These are phyloP conservation scores for Acanthosepion lycidas DNA, from an alignment of 2,888 invertebrate genomes.

Conservation along the genomic window DNA sequence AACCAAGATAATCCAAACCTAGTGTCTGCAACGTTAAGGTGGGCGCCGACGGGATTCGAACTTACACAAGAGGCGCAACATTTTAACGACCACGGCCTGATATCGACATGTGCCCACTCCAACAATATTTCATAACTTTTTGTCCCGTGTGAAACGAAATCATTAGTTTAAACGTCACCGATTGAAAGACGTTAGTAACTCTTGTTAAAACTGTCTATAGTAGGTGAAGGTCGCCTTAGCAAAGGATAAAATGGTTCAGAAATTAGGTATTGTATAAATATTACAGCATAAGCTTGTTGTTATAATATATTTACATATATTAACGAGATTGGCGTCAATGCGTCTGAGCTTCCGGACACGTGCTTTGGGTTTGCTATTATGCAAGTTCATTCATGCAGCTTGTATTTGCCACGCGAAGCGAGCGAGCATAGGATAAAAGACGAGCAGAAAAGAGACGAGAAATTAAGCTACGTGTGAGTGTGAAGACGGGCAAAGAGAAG, in stretches of 20 bases:
- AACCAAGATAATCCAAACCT: no score
- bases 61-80: no score
- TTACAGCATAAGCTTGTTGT: background rate
- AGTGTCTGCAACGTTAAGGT: no score
- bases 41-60: no score
- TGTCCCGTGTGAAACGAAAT: no score
- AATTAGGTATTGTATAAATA: background rate
- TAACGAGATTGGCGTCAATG: background rate
- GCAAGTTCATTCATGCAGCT: background rate
- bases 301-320: background rate
- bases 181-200: no score
- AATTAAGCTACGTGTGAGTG: background rate
- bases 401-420: background rate
- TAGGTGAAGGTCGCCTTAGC: background rate
- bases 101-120: no score
- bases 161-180: no score
- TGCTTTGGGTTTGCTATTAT: background rate
- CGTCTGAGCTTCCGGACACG: background rate
- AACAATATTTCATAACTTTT: no score
- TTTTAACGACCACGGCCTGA: no score
- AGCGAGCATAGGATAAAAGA: background rate
- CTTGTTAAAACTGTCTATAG: background rate
- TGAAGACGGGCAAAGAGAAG: rapidly evolving
- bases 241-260: background rate
- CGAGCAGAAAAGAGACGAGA: background rate